These are phyloP conservation scores for Coptodon bakossiorum DNA, from an alignment of 2,113 vertebrate species.

Conservation along the genomic window DNA sequence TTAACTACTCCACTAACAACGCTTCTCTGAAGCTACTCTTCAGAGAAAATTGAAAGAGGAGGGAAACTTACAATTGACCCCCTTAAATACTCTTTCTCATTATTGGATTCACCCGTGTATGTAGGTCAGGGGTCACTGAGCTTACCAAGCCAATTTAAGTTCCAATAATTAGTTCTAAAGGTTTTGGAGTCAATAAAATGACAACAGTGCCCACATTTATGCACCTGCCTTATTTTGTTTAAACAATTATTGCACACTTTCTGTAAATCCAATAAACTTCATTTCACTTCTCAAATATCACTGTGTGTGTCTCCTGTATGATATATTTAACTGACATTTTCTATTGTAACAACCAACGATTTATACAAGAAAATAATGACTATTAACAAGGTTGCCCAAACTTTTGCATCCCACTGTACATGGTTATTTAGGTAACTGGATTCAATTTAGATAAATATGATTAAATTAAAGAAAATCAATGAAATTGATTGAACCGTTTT, in stretches of 20 bases:
- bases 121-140: neutral
- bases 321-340: neutral
- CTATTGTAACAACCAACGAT: neutral
- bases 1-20: neutral
- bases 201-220: neutral
- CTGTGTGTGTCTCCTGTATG: neutral
- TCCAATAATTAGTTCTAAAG: neutral
- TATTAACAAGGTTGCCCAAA: neutral
- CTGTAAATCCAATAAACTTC: neutral
- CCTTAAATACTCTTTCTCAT: neutral
- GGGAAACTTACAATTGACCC: neutral
- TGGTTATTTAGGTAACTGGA: neutral
- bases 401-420: neutral
- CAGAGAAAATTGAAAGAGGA: neutral
- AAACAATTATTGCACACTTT: neutral
- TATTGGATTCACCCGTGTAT: neutral
- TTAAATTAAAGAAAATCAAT: neutral
- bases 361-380: neutral
- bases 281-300: neutral
- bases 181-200: neutral
- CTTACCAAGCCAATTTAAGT: neutral
- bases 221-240: neutral
- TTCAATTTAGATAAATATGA: neutral
- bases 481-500: neutral
- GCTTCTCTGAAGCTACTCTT: accelerated